Base-by-base conservation (phyloP, 2,888 invertebrate genomes). In the Helleia helle region DNA sequence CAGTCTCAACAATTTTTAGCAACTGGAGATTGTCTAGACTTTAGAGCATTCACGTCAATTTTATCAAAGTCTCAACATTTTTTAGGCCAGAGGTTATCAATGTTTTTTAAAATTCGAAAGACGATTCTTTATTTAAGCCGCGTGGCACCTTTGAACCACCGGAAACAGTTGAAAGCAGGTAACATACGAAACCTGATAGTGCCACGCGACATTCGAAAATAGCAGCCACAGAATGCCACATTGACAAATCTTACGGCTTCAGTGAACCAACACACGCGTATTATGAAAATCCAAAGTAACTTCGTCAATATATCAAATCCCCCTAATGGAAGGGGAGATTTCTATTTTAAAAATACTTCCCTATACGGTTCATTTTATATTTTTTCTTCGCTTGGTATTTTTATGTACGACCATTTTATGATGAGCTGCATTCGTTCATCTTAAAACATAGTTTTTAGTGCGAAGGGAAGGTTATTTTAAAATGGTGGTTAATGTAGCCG, bases 171-270 rank as follows among this genome's bases (percentile, higher is more conserved):
- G 65, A 71, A 46, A 62, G 65, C 69, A 67, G 11, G 27, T 27
- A 70, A 63, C 65, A 65, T 66, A 67, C 44, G 74, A 68, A 79
- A 80, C 60, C 53, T 51, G 71, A 77, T 70, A 48, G 44, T 60
- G 70, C 59, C 79, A 77, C 83, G 77, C 70, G 79, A 59, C 73
- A 62, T 58, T 66, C 73, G 63, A 63, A 84, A 84, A 83, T 83
- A 83, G 80, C 68, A 55, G 61, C 80, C 75, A 70, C 75, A 79
- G 65, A 71, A 71, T 65, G 62, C 69, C 72, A 52, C 56, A 79
- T 80, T 84, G 84, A 84, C 83, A 84, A 84, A 84, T 84, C 84
- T 83, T 77, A 77, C 71, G 57, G 79, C 76, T 75, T 76, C 71
- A 62, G 65, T 73, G 71, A 75, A 76, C 75, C 67, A 81, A 83